Percentiles rank a stretch among this genome's conserved stretches.
phyloP scores from a whole-genome alignment of 2,888 invertebrate species.

The Xylota sylvarum region DNA sequence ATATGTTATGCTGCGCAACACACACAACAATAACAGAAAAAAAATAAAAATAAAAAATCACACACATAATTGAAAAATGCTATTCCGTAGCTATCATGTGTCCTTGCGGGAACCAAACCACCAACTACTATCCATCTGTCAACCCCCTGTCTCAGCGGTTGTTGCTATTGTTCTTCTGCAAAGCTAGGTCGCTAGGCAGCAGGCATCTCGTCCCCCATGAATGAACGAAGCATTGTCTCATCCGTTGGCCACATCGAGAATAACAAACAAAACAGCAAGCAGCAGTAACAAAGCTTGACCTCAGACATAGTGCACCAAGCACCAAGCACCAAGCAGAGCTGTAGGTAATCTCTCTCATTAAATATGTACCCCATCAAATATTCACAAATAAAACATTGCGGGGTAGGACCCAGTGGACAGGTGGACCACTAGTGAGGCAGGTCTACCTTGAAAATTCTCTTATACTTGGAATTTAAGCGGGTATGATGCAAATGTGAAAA shows the following conservation, averaged over 20 bases:
- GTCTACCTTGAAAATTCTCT: conserved; percentile 54
- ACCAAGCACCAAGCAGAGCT: conserved; percentile 57
- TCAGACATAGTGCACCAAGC: conserved; percentile 65
- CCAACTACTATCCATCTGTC: conserved; percentile 72
- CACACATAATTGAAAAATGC: conserved; percentile 67
- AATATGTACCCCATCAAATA: conserved; percentile 72
- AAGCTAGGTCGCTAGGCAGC: conserved; percentile 26
- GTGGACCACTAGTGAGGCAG: conserved; percentile 14
- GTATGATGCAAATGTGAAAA: conserved; percentile 64
- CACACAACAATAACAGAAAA: conserved; percentile 22
- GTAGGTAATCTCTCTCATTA: conserved; percentile 71
- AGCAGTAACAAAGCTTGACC: conserved; percentile 72
- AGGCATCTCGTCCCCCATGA: conserved; percentile 14
- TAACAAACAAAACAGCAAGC: conserved; percentile 39
- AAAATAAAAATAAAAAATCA: conserved; percentile 32
- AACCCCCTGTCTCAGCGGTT: conserved; percentile 70
- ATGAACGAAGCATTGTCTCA: conserved; percentile 60
- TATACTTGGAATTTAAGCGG: conserved; percentile 53
- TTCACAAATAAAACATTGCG: conserved; percentile 64
- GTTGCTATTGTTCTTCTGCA: conserved; percentile 55
- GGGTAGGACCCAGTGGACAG: not conserved
- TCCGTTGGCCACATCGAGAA: conserved; percentile 56
- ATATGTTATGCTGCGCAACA: conserved; percentile 32
- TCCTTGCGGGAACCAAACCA: conserved; percentile 67
- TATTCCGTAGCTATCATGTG: conserved; percentile 66